A percentile compares a stretch with the other conserved stretches of the same genome.
Evolutionary conservation across 2,888 invertebrate genomes (phyloP).

Genomic region (Rotaria socialis): DNA sequence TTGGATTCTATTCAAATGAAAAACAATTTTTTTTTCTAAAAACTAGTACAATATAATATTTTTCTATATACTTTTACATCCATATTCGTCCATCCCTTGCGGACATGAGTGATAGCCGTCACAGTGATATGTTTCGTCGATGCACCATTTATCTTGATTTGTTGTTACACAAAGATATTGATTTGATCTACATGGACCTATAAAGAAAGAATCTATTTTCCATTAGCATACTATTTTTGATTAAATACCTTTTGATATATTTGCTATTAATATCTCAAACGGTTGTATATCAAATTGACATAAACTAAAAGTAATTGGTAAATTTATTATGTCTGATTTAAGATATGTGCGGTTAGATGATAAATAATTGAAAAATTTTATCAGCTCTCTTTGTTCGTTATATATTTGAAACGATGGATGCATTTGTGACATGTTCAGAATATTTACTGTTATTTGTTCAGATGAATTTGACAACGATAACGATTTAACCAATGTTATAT

Average conservation of each 20-base stretch:
- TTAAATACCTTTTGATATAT: background rate
- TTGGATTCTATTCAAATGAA: background rate
- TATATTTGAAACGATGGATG: background rate
- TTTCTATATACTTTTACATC: background rate
- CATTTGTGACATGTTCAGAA: background rate
- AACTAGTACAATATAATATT: background rate
- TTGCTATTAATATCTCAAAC: background rate
- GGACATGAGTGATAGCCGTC: slow-evolving; percentile 16
- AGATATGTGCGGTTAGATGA: background rate
- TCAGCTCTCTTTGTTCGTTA: background rate
- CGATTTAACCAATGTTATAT: background rate
- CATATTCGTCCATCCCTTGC: background rate
- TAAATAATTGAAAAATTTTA: background rate
- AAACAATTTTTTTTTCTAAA: background rate
- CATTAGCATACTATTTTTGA: background rate
- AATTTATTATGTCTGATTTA: background rate
- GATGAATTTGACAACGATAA: background rate
- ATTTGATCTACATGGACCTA: background rate
- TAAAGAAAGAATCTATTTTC: background rate
- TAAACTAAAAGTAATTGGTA: background rate
- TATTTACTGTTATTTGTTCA: background rate
- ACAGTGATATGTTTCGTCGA: background rate
- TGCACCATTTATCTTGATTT: background rate
- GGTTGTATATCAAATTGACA: background rate
- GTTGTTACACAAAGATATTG: background rate